A percentile compares a stretch with the other conserved stretches of the same genome.
phyloP scores from a whole-genome alignment of 2,888 invertebrate species.

The Campoletis raptor region DNA sequence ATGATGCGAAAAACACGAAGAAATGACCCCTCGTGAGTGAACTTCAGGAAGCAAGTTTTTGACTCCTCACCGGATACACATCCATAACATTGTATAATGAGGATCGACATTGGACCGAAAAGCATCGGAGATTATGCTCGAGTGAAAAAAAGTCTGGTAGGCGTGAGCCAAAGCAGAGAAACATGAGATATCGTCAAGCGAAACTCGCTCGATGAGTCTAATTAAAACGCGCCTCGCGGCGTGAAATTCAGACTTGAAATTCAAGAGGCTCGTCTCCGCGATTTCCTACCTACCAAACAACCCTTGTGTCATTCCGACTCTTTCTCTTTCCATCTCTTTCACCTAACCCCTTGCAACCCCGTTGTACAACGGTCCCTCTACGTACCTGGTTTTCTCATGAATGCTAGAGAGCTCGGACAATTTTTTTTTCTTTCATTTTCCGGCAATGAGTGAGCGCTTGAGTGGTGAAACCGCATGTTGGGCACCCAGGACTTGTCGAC shows the following conservation, averaged over 20 bases:
- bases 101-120: neutral
- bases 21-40: neutral
- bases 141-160: conserved; percentile 34
- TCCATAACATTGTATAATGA: too few species aligned
- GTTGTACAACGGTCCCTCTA: neutral
- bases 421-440: conserved; percentile 46
- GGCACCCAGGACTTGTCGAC: conserved; percentile 5
- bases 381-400: conserved; percentile 38
- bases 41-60: neutral
- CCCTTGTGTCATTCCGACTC: conserved; percentile 25
- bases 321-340: conserved; percentile 10
- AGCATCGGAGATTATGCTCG: conserved; percentile 18
- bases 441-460: conserved; percentile 33
- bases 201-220: conserved; percentile 71
- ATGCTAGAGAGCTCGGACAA: conserved; percentile 45
- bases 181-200: conserved; percentile 62
- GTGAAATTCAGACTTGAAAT: conserved; percentile 70
- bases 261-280: conserved; percentile 59
- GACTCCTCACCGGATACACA: too few species aligned
- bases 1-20: neutral
- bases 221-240: conserved; percentile 71
- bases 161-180: conserved; percentile 18
- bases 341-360: neutral
- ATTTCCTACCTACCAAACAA: conserved; percentile 27
- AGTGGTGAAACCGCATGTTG: conserved; percentile 24